Conservation (phyloP, 2,888 invertebrate species). For the Caenorhabditis uteleia region DNA sequence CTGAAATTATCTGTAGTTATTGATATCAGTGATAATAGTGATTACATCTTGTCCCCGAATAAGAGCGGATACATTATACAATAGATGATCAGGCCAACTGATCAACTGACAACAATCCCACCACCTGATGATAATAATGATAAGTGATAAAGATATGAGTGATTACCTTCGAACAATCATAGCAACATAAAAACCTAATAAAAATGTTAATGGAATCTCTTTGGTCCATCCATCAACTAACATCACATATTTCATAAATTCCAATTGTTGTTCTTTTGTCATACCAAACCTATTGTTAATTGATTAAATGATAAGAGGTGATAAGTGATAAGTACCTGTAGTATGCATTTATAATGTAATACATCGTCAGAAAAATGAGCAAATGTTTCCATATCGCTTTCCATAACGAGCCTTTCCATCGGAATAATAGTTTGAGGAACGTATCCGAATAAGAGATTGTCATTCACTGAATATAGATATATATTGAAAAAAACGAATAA, state of each 20-base stretch:
- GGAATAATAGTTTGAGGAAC: conserved; percentile 54
- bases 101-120: conserved; percentile 64
- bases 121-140: conserved; percentile 43
- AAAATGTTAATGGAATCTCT: conserved; percentile 60
- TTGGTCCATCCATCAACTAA: conserved; percentile 57
- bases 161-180: conserved; percentile 56
- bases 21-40: neutral
- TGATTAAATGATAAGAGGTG: conserved; percentile 23
- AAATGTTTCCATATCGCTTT: conserved; percentile 62
- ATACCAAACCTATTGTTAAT: conserved; percentile 59
- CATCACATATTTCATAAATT: conserved; percentile 51
- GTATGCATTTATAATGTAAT: conserved; percentile 54
- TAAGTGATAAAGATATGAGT: neutral
- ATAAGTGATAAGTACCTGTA: conserved; percentile 45
- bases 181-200: conserved; percentile 61
- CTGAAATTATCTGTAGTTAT: conserved; percentile 34
- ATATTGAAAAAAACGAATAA: conserved; percentile 3
- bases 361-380: conserved; percentile 52
- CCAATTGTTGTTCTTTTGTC: conserved; percentile 47
- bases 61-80: conserved; percentile 59
- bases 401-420: conserved; percentile 64
- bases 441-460: conserved; percentile 62
- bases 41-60: conserved; percentile 58
- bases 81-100: conserved; percentile 61
- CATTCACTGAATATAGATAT: no score